A percentile compares a stretch with the other conserved stretches of the same genome.
Conservation (phyloP, 2,113 vertebrate species). For the Lota lota region DNA sequence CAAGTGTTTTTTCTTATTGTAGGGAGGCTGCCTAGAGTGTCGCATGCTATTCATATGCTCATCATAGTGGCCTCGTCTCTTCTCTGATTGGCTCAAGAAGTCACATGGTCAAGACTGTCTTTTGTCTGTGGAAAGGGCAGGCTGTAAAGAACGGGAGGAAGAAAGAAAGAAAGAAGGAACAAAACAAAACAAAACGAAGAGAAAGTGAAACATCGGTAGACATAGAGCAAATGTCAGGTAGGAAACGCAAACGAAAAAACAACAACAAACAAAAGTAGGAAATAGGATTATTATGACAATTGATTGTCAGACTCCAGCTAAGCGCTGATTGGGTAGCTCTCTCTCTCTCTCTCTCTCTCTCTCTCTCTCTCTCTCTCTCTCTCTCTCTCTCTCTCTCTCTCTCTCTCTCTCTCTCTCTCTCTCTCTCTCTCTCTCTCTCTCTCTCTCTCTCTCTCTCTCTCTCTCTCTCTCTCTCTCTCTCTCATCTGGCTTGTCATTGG, state of each 20-base stretch:
- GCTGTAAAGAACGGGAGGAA: background rate
- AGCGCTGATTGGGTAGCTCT: constrained; percentile 80
- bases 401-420: constrained; percentile 46
- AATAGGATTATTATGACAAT: constrained; percentile 71
- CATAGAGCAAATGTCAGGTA: background rate
- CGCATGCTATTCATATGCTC: constrained; percentile 14
- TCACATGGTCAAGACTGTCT: constrained; percentile 31
- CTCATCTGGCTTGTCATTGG: constrained; percentile 40
- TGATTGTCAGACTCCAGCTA: constrained; percentile 98
- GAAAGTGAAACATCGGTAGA: background rate
- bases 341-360: constrained; percentile 40
- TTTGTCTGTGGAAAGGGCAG: constrained; percentile 30
- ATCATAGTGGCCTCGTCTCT: constrained; percentile 17
- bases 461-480: constrained; percentile 57
- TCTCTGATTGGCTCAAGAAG: constrained; percentile 53
- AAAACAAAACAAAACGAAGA: background rate
- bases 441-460: constrained; percentile 53
- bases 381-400: constrained; percentile 59
- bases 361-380: constrained; percentile 58
- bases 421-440: constrained; percentile 62
- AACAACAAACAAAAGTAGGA: constrained; percentile 7
- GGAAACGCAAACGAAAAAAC: background rate
- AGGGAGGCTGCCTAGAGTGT: constrained; percentile 1
- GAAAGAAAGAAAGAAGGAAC: background rate
- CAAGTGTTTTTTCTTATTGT: constrained; percentile 89